Conservation (phyloP, 2,113 vertebrate genomes). For the Ailuropoda melanoleuca region DNA sequence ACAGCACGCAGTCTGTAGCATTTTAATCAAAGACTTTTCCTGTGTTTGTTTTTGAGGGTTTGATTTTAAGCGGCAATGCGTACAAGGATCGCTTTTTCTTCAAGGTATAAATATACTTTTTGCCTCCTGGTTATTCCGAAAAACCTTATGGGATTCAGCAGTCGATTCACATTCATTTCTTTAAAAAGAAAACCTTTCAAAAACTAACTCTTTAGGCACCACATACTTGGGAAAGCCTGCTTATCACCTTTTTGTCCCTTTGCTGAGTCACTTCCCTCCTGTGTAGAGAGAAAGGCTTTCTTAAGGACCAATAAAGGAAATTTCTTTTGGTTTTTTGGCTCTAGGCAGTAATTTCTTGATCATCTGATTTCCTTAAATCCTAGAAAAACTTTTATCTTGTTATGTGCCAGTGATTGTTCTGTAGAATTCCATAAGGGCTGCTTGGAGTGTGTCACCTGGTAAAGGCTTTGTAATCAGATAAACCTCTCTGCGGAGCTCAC, state of each 20-base stretch:
- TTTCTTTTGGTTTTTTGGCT: not conserved
- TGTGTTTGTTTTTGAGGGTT: slow-evolving; percentile 90
- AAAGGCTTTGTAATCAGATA: not conserved
- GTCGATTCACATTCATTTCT: slow-evolving; percentile 33
- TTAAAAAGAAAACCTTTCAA: not conserved
- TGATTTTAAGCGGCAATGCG: slow-evolving; percentile 90
- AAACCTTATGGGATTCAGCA: slow-evolving; percentile 82
- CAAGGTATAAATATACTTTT: slow-evolving; percentile 87
- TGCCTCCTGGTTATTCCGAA: slow-evolving; percentile 38
- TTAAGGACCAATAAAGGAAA: not conserved
- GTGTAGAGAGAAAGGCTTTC: not conserved
- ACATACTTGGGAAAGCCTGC: not conserved
- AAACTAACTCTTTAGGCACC: not conserved
- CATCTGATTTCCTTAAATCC: not conserved
- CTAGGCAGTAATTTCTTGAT: not conserved
- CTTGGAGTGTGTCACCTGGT: slow-evolving; percentile 64
- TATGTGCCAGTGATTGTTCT: slow-evolving; percentile 23
- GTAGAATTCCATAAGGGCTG: slow-evolving; percentile 81
- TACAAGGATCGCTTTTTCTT: slow-evolving; percentile 90
- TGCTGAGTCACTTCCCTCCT: not conserved
- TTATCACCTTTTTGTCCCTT: not conserved
- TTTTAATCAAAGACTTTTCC: slow-evolving; percentile 63
- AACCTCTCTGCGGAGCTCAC: not conserved
- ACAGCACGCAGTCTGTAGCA: not conserved
- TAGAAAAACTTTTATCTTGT: not conserved